These are phyloP conservation scores for Bombylius discolor DNA, from an alignment of 2,888 invertebrate genomes.

Conservation along the genomic window DNA sequence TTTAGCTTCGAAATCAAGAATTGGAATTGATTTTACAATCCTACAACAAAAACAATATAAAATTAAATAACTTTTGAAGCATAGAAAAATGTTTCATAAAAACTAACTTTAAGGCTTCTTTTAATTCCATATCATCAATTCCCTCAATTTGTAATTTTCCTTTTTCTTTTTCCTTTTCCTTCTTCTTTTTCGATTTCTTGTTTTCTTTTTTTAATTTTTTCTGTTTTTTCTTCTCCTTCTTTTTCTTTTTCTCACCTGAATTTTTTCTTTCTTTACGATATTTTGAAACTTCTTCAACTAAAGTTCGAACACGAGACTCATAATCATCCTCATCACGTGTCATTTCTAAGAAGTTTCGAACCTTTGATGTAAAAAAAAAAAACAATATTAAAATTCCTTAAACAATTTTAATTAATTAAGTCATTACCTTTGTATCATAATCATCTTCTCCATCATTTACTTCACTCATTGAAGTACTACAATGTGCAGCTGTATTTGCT, in stretches of 20 bases:
- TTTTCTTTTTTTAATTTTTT: conserved; percentile 39
- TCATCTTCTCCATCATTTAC: conserved; percentile 32
- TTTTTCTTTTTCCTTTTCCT: conserved; percentile 51
- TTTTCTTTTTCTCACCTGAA: conserved; percentile 42
- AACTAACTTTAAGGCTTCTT: conserved; percentile 52
- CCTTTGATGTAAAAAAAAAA: conserved; percentile 29
- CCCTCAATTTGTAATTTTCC: conserved; percentile 45
- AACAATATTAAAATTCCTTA: no score
- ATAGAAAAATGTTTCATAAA: neutral
- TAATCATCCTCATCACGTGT: conserved; percentile 76
- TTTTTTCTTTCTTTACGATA: conserved; percentile 59
- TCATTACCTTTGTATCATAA: conserved; percentile 48
- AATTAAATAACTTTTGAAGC: neutral
- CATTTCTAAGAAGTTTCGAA: conserved; percentile 61
- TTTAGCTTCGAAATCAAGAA: conserved; percentile 41
- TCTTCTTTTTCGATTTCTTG: conserved; percentile 40
- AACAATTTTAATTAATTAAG: no score
- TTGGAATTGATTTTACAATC: conserved; percentile 54
- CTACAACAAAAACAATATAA: conserved; percentile 28
- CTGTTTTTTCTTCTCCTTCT: conserved; percentile 36
- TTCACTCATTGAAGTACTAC: neutral
- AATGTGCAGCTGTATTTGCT: conserved; percentile 20
- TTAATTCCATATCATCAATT: conserved; percentile 48
- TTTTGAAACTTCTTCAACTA: conserved; percentile 68
- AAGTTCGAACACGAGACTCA: conserved; percentile 74